Percentiles rank a stretch among this genome's conserved stretches.
phyloP scores from a whole-genome alignment of 2,113 vertebrate species.

The Lagopus muta region DNA sequence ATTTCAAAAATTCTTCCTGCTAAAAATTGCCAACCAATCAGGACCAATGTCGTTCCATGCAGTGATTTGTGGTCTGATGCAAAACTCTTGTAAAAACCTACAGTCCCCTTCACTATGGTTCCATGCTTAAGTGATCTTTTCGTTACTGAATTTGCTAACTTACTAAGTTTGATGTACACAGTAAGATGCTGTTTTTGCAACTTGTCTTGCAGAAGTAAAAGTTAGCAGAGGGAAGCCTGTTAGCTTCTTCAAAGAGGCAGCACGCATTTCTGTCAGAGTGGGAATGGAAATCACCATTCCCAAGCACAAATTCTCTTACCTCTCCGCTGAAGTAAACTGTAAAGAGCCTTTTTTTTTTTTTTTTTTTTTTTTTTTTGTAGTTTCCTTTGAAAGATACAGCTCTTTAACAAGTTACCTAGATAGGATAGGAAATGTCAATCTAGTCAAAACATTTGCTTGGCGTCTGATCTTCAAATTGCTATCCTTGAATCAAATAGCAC shows the following conservation, averaged over 20 bases:
- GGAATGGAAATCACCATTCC: not conserved
- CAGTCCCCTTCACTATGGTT: not conserved
- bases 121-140: not conserved
- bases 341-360: not conserved
- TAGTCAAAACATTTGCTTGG: not conserved
- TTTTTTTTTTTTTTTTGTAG: not conserved
- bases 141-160: not conserved
- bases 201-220: not conserved
- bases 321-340: not conserved
- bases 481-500: not conserved
- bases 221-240: not conserved
- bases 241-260: not conserved
- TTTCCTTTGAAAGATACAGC: not conserved
- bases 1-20: not conserved
- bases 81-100: not conserved
- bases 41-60: not conserved
- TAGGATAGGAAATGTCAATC: not conserved
- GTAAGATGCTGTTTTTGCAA: not conserved
- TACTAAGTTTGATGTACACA: not conserved
- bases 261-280: not conserved
- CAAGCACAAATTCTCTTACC: not conserved
- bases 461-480: not conserved
- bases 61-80: not conserved
- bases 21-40: not conserved
- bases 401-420: not conserved